Percentiles rank a stretch among this genome's conserved stretches.
Evolutionary conservation across 2,888 invertebrate species (phyloP).

Genomic region (Dorcus hopei): DNA sequence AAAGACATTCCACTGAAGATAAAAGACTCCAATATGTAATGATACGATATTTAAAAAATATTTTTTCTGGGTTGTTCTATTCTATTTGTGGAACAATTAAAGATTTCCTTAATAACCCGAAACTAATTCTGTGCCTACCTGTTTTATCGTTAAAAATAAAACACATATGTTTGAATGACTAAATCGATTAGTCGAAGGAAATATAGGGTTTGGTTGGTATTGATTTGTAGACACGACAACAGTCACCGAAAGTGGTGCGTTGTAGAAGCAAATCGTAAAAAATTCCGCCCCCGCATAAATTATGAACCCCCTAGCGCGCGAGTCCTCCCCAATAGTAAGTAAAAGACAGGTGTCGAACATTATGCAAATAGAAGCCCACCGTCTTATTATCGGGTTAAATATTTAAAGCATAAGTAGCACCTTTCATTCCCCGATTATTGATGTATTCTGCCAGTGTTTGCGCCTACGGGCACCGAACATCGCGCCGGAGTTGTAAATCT

Average conservation of each 20-base stretch:
- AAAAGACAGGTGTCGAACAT: conserved; percentile 20
- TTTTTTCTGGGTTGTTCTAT: too few species aligned
- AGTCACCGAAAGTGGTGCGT: neutral
- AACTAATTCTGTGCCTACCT: too few species aligned
- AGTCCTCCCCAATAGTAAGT: neutral
- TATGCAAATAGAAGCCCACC: conserved; percentile 24
- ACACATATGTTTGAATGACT: too few species aligned
- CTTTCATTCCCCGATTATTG: conserved; percentile 39
- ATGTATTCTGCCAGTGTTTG: conserved; percentile 21
- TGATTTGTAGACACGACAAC: neutral
- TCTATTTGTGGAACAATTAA: too few species aligned
- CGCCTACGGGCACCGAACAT: conserved; percentile 2
- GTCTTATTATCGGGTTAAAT: conserved; percentile 48
- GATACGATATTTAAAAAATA: too few species aligned
- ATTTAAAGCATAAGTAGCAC: conserved; percentile 51
- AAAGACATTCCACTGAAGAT: too few species aligned
- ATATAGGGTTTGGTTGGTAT: neutral
- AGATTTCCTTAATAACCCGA: too few species aligned
- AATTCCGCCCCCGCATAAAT: conserved; percentile 1
- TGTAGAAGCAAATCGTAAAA: neutral
- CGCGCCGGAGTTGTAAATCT: conserved; percentile 8
- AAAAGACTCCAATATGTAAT: too few species aligned
- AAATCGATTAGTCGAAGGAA: too few species aligned
- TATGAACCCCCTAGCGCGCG: neutral
- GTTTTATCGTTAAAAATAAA: too few species aligned